phyloP scores from a whole-genome alignment of 2,113 vertebrate genomes.

The Sialia sialis region DNA sequence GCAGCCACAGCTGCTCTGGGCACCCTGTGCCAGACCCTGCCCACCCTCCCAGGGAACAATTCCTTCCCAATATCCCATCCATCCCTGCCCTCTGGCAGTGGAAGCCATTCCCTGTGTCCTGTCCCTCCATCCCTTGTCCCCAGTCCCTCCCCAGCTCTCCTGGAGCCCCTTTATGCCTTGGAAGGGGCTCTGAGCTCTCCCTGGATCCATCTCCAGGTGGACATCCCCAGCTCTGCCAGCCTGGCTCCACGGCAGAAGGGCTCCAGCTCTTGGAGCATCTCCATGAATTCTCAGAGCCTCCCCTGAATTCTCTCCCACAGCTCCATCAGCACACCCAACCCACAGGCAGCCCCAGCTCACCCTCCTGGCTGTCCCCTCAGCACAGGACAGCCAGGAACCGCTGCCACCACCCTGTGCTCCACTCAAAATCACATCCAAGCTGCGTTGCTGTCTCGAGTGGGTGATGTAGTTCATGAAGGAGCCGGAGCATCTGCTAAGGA shows the following conservation, averaged over 20 bases:
- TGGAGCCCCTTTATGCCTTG: background rate
- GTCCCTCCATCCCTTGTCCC: background rate
- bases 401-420: background rate
- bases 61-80: background rate
- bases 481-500: background rate
- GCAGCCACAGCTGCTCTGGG: background rate
- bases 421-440: background rate
- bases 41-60: background rate
- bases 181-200: rapidly evolving
- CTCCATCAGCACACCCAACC: background rate
- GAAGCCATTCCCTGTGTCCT: background rate
- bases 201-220: background rate
- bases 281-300: rapidly evolving
- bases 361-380: background rate
- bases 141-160: background rate
- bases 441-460: rapidly evolving
- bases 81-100: background rate
- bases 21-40: background rate
- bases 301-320: background rate
- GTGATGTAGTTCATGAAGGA: background rate
- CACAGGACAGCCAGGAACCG: background rate
- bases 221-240: background rate
- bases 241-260: background rate
- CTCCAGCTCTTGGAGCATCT: background rate
- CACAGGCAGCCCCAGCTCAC: background rate